These are phyloP conservation scores for Schizotus pectinicornis DNA, from an alignment of 2,888 invertebrate genomes.

Conservation along the genomic window DNA sequence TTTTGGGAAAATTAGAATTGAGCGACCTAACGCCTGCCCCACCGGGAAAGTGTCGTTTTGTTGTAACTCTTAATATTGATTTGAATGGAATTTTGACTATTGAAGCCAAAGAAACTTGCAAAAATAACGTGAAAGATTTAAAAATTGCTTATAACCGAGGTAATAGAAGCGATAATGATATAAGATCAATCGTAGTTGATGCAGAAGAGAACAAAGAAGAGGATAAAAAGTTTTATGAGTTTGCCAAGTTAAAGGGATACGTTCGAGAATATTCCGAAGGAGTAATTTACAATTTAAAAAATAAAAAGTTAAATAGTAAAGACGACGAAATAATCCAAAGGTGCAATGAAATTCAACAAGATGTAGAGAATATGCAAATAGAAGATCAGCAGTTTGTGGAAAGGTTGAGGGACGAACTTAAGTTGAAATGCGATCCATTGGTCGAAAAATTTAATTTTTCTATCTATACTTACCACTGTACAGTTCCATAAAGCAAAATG, in stretches of 20 bases:
- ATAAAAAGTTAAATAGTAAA: too few relatives aligned
- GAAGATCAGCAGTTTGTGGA: too few relatives aligned
- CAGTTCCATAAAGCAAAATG: too few relatives aligned
- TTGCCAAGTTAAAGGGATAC: too few relatives aligned
- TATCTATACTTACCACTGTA: too few relatives aligned
- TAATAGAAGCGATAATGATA: constrained; percentile 25
- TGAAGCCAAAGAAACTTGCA: constrained; percentile 25
- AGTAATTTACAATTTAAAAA: too few relatives aligned
- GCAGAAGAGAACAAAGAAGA: not conserved
- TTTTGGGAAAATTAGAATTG: constrained; percentile 21
- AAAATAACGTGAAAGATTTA: constrained; percentile 24
- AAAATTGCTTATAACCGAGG: constrained; percentile 20
- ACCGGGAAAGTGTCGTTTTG: constrained; percentile 17
- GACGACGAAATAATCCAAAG: not conserved
- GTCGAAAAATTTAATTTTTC: too few relatives aligned
- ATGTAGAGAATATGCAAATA: constrained; percentile 4
- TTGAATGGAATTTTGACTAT: constrained; percentile 34
- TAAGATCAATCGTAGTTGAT: constrained; percentile 16
- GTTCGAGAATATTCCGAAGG: too few relatives aligned
- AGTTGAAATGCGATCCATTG: too few relatives aligned
- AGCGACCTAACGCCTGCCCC: constrained; percentile 20
- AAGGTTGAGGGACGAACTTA: too few relatives aligned
- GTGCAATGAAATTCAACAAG: constrained; percentile 6
- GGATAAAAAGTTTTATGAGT: too few relatives aligned
- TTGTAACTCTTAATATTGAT: constrained; percentile 18